phyloP scores from a whole-genome alignment of 2,888 invertebrate species.

The Erannis defoliaria region DNA sequence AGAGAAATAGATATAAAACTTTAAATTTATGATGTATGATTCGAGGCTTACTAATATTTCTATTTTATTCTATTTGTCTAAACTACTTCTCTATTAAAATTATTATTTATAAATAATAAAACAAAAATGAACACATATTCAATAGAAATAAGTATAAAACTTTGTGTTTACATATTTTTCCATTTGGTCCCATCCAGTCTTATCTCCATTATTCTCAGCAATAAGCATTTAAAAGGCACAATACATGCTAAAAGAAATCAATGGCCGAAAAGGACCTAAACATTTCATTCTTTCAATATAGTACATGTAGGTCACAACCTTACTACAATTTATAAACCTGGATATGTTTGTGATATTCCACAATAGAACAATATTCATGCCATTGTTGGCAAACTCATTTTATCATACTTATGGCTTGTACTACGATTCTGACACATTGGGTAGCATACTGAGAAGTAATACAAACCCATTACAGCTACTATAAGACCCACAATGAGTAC shows the following conservation, averaged over 20 bases:
- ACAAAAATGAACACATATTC: slow-evolving; percentile 26
- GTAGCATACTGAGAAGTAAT: slow-evolving; percentile 89
- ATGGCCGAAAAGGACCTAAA: not conserved
- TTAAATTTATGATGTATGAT: slow-evolving; percentile 6
- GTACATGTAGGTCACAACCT: slow-evolving; percentile 37
- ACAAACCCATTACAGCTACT: slow-evolving; percentile 82
- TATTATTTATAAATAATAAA: not conserved
- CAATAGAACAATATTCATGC: slow-evolving; percentile 49
- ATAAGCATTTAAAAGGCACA: slow-evolving; percentile 9
- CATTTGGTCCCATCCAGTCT: slow-evolving; percentile 33
- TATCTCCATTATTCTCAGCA: slow-evolving; percentile 17
- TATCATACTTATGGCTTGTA: slow-evolving; percentile 84
- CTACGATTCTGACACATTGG: slow-evolving; percentile 83
- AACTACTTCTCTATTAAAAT: slow-evolving; percentile 8
- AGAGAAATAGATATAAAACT: too few species aligned
- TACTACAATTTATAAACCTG: slow-evolving; percentile 16
- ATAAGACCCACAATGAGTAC: slow-evolving; percentile 82
- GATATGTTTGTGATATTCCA: slow-evolving; percentile 53
- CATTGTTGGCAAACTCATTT: slow-evolving; percentile 81
- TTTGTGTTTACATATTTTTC: not conserved
- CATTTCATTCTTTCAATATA: slow-evolving; percentile 6
- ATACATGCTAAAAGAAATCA: not conserved
- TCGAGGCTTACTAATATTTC: slow-evolving; percentile 4
- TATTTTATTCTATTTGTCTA: not conserved
- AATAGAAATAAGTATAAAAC: not conserved